Base-by-base conservation (phyloP, 2,797 vertebrate genomes). In the Melanotaenia nigrans region DNA sequence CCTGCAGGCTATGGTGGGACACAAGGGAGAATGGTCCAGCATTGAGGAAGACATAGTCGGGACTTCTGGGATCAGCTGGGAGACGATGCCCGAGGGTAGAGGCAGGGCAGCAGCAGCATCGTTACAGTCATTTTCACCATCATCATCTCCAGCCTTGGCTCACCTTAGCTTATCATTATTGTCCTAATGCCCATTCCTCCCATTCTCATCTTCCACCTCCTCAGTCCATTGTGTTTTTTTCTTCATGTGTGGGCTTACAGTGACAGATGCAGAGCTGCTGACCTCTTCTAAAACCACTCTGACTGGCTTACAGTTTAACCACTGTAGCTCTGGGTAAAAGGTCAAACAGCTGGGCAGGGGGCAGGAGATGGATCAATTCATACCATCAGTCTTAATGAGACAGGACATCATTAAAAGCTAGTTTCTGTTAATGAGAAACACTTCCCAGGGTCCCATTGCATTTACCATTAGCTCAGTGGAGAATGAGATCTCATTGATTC, bases 331-430 rank as follows among this genome's bases (percentile, higher is more conserved):
- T 0, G 61, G 69, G 74, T 60, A 70, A 85, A 71, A 87, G 90
- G 90, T 90, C 90, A 90, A 84, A 68, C 81, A 77, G 77, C 25
- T 76, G 71, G 75, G 74, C 73, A 85, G 65, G 61, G 65, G 65
- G 42, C 65, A 11, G 59, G 70, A 61, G 68, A n/a, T 1, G 66
- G 83, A 92, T 93, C 92, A 77, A 91, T 92, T 79, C 57, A 81
- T 67, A 62, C 85, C 85, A 83, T 88, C 76, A 58, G 66, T 89
- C 87, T 89, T 88, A 89, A 94, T 87, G 82, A 87, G 84, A 79
- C 20, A 62, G 68, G 81, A 92, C 90, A 89, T 91, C 87, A 92
- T 93, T 91, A 93, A 91, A 92, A 90, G 84, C 70, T 65, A 81
- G 79, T 86, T 90, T 87, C 56, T 78, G 85, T 90, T 90, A 91